Evolutionary conservation across 2,113 vertebrate genomes (phyloP), one percentile per base, ranked within the genome.

Genomic region (Cyprinodon variegatus): DNA sequence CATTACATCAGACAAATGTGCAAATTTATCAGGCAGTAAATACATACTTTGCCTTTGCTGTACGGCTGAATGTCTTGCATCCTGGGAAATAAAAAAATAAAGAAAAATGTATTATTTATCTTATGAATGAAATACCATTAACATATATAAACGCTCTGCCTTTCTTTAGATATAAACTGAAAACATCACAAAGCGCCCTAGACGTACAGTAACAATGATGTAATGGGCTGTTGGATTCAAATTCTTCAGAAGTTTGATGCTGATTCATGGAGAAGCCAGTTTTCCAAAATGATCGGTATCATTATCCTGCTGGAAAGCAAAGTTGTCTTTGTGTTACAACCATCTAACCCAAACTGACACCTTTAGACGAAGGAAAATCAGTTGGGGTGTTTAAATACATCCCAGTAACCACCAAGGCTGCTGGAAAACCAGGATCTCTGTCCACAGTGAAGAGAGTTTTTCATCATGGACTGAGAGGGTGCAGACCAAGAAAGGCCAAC

Each of bases 11-110:
- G 11, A 61, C 37, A 67, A 15, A 65, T 38, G 37, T n/a, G 10
- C 7, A 37, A 50, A 36, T 22, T 4, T 15, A 13, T 66, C 1
- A 46, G 11, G 68, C 1, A 0, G 36, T 22, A 36, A 68, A 68
- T 48, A 82, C 95, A 94, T 96, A 99, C 97, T 95, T 92, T 95
- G 94, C 90, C 95, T 96, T 92, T 90, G 95, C 81, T 94, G 95
- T 89, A 94, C 90, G 72, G 90, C 91, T 71, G 93, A 93, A 78
- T 95, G 95, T 72, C 92, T 94, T 70, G 91, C 87, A 66, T 97
- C 96, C 96, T 98, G 88, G 88, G 85, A 90, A 92, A 91, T 13
- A 70, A 91, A 10, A 75, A 40, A 13, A n/a, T 86, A 3, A 80
- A 64, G 1, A 76, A 48, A 53, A 70, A 40, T 15, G 22, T 50